Evolutionary conservation across 2,797 vertebrate genomes (phyloP), one percentile per base, ranked within the genome.

Genomic region (Hippopotamyrus pictus): DNA sequence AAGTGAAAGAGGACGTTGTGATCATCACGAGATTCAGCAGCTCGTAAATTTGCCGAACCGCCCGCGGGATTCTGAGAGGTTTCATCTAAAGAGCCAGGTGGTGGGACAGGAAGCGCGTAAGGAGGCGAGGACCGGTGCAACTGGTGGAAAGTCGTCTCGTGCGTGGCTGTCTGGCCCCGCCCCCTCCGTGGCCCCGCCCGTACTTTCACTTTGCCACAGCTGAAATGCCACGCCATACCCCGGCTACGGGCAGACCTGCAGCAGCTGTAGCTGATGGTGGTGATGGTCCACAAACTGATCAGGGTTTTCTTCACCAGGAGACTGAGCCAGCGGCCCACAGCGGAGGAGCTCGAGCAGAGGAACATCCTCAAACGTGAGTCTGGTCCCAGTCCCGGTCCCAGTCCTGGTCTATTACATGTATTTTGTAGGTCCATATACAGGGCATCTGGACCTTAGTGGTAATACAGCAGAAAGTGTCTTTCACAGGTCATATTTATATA

Each of bases 351-450:
- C 92, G 98, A 99, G 90, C 99, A 99, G 95, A 97, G 98, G 93
- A 99, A 99, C 95, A 99, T 99, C 92, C 95, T 99, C 93, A 99
- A 99, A 96, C 98, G 98, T 99, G 94, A 99, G 98, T 97, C 88
- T 85, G 90, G 65, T 6, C 53, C 51, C 0, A 1, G 41, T 5
- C 65, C 29, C 1, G 12, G 1, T 54, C 53, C 51, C 14, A 6
- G 37, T 44, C 37, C n/a, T 12, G 50, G 3, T 29, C 22, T 29
- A 5, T 25, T 22, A 8, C 14, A 46, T 3, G 3, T 14, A 37
- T 50, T 86, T 17, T 88, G 8, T 62, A 14, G 44, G 17, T 48
- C 7, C 46, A 12, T 48, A 22, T 84, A 14, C 17, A 84, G 6
- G 6, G 44, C n/a, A 19, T 14, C 46, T 48, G 69, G 69, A 76